Evolutionary conservation across 2,797 vertebrate genomes (phyloP), one percentile per base, ranked within the genome.

Genomic region (Anisognathus igniventris): DNA sequence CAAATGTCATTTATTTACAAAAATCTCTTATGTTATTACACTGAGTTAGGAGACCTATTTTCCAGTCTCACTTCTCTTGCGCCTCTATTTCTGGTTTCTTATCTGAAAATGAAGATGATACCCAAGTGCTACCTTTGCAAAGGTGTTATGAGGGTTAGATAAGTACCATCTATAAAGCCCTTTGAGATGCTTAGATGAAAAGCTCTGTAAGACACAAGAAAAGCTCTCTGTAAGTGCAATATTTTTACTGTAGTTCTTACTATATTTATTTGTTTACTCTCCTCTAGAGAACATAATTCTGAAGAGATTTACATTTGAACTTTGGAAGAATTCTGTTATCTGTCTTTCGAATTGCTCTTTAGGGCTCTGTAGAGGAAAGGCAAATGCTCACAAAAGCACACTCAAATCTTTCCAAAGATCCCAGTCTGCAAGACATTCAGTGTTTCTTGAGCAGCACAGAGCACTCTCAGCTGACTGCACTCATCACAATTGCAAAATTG

Each of bases 301-400:
- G 88, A 95, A 95, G 93, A 93, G 80, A 93, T 95, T 94, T 96
- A 93, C 85, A 92, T 97, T 95, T 96, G 93, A 96, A 95, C 93
- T 86, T 72, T 35, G 50, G 67, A 88, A 84, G 76, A 90, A 88
- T 90, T 96, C 86, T 74, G 75, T 67, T 94, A 72, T 77, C 90
- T 88, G 79, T 88, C 87, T 80, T 90, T 81, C 68, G 19, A 93
- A 92, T 84, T 77, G 81, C 92, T 95, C 86, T 96, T 93, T 90
- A 96, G 81, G 40, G 51, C 50, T 92, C 61, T 89, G 42, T 88
- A 88, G 71, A 95, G 75, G 74, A 88, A 90, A 95, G 65, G 81
- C 40, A 76, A 93, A 86, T 72, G 45, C 44, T 81, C 54, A 88
- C 76, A 90, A 75, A 95, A 94, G 92, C 74, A 84, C 90, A 95